Base-by-base conservation (phyloP, 2,797 vertebrate species). In the Pangasius sanitwongsei region DNA sequence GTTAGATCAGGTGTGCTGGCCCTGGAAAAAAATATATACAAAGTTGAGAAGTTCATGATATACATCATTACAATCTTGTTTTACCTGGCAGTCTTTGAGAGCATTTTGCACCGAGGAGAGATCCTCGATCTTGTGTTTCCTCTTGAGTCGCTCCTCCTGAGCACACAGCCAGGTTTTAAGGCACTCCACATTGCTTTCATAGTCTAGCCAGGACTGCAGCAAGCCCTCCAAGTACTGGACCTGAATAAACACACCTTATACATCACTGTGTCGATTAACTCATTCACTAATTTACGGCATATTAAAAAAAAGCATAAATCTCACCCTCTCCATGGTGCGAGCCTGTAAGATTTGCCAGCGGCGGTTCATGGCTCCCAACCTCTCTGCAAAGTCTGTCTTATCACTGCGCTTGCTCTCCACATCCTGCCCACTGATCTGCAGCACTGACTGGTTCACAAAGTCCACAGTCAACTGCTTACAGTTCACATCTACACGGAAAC, bases 381-480 rank as follows among this genome's bases (percentile, higher is more conserved):
- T 97, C 91, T 99, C 99, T 0, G 99, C 99, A 93, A 99, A 99
- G 92, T 99, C 97, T 0, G 99, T 99, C 94, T 99, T 99, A 93
- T 99, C 97, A 0, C 97, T 98, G 75, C 99, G 97, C 88, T 98
- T 99, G 90, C 97, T 98, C 92, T 99, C 98, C 85, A 99, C 98
- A 48, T 99, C 99, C 90, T 98, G 98, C 91, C 97, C 97, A 94
- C 98, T 99, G 92, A 99, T 98, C 87, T 99, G 98, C 31, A 99
- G 96, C 92, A 99, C 98, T 0, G 98, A 99, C 91, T 99, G 98
- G 93, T 99, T 99, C 87, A 99, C 99, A 92, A 99, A 99, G 93
- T 99, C 98, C 2, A 99, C 98, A 0, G 98, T 99, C 93, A 99
- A 87, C 93, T 99, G 99, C 90, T 99, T 99, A 91, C 98, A 99